Evolutionary conservation across 1,140 invertebrate species (phyloP).

Genomic region (Dufourea novaeangliae): DNA sequence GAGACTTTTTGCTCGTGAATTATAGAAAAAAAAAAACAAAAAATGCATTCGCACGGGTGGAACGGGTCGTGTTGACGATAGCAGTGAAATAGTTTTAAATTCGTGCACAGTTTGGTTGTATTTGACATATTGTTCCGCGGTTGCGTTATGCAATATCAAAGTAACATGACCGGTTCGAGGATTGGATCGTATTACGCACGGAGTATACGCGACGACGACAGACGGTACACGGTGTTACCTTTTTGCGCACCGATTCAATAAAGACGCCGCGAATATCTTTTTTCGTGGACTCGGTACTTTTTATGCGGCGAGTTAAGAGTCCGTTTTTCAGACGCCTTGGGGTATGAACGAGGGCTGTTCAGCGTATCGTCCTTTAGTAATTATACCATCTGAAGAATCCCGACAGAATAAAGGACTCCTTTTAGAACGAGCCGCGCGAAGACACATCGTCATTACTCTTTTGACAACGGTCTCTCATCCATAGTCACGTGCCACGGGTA

Average conservation of each 20-base stretch:
- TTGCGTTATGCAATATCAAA: conserved; percentile 44
- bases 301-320: too few species aligned
- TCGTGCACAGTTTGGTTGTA: conserved; percentile 11
- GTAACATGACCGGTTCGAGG: conserved; percentile 34
- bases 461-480: conserved; percentile 15
- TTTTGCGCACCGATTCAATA: conserved; percentile 9
- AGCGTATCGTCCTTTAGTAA: conserved; percentile 6
- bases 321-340: not conserved
- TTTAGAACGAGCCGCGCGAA: not conserved
- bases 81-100: too few species aligned
- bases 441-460: not conserved
- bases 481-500: conserved; percentile 9
- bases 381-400: not conserved
- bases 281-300: not conserved
- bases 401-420: conserved; percentile 9
- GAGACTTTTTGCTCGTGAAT: not conserved
- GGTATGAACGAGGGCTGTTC: conserved; percentile 2
- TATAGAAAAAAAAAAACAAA: not conserved
- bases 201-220: conserved; percentile 25
- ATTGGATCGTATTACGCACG: conserved; percentile 25
- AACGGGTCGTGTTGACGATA: not conserved
- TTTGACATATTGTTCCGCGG: conserved; percentile 26
- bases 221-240: conserved; percentile 19
- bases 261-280: not conserved
- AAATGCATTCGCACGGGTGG: too few species aligned